A percentile compares a stretch with the other conserved stretches of the same genome.
Evolutionary conservation across 1,140 invertebrate genomes (phyloP).

Genomic region (Chymomyza costata): DNA sequence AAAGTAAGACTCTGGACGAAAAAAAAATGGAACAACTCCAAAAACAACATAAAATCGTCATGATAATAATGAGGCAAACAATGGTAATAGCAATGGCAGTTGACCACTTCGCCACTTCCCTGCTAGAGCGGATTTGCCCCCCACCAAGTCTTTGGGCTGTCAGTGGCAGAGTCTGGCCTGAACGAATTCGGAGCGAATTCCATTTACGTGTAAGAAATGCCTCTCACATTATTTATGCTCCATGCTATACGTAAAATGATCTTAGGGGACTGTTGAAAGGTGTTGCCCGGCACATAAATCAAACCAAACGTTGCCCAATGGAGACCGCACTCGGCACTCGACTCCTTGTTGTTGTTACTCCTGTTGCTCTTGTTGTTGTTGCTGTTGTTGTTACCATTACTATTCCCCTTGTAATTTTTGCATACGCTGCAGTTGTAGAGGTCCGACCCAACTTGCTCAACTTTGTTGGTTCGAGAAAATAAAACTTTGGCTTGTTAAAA

Average conservation of each 20-base stretch:
- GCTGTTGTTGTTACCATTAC: not conserved
- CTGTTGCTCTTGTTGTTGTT: not conserved
- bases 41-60: not conserved
- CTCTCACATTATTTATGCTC: slow-evolving; percentile 2
- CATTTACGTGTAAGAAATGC: slow-evolving; percentile 1
- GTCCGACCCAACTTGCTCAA: not conserved
- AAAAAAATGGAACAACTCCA: not conserved
- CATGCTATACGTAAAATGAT: not conserved
- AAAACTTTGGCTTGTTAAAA: too few relatives aligned
- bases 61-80: not conserved
- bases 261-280: slow-evolving; percentile 5
- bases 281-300: slow-evolving; percentile 4
- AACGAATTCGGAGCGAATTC: not conserved
- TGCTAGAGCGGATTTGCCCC: too few relatives aligned
- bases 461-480: too few relatives aligned
- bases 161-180: not conserved
- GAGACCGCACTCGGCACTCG: not conserved
- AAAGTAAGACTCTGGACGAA: not conserved
- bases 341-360: not conserved
- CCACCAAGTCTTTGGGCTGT: too few relatives aligned
- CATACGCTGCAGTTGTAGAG: not conserved
- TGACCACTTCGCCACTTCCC: too few relatives aligned
- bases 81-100: not conserved
- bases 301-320: not conserved
- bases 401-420: slow-evolving; percentile 1